These are phyloP conservation scores for Phrynocephalus guinanensis DNA, from an alignment of 2,797 vertebrate genomes.

Conservation along the genomic window DNA sequence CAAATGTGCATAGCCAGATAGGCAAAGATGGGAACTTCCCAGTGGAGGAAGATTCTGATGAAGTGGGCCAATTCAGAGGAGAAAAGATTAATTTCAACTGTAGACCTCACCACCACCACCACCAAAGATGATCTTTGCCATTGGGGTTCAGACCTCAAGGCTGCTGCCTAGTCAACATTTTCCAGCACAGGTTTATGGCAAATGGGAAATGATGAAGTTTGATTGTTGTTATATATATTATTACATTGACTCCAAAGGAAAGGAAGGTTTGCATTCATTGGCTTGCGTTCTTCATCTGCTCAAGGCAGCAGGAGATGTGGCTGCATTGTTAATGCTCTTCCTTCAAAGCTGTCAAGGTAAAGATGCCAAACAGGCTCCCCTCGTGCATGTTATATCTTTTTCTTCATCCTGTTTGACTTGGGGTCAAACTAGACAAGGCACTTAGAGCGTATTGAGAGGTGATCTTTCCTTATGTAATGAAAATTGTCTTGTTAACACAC, in stretches of 20 bases:
- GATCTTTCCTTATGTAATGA: too few relatives aligned
- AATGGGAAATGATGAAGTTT: not conserved
- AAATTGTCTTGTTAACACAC: too few relatives aligned
- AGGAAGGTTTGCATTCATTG: not conserved
- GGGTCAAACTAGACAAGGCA: too few relatives aligned
- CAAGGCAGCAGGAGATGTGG: not conserved
- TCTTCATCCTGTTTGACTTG: not conserved
- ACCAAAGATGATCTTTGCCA: not conserved
- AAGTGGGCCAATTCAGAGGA: not conserved
- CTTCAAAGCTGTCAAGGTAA: not conserved
- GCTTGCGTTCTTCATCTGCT: not conserved
- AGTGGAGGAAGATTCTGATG: conserved; percentile 16
- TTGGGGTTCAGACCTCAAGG: not conserved
- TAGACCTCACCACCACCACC: not conserved
- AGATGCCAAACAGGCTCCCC: not conserved
- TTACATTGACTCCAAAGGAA: not conserved
- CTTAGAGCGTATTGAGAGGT: too few relatives aligned
- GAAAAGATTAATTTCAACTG: not conserved
- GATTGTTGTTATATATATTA: not conserved
- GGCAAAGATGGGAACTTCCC: conserved; percentile 25
- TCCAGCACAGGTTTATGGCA: not conserved
- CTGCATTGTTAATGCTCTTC: not conserved
- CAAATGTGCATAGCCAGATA: not conserved
- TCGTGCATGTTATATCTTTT: not conserved
- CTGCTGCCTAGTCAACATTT: conserved; percentile 2